Evolutionary conservation across 2,888 invertebrate genomes (phyloP), one percentile per base, ranked within the genome.

Genomic region (Agonopterix heracliana): DNA sequence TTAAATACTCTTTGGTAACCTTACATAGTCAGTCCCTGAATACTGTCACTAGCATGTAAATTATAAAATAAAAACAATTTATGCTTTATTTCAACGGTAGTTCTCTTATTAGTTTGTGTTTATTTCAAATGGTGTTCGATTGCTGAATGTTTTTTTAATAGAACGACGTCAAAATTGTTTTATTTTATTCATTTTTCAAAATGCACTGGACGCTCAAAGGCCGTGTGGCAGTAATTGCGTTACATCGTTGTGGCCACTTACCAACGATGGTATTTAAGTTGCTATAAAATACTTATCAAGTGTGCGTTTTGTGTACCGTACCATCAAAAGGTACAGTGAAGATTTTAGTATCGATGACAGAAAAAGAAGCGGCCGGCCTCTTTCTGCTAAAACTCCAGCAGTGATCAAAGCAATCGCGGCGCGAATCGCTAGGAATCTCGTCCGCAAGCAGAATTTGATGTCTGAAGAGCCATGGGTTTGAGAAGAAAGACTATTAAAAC

Each of bases 251-350:
- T n/a, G n/a, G n/a, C n/a, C n/a, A n/a, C n/a, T n/a, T n/a, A 9
- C 17, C 26, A 10, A n/a, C 13, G 43, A 43, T 26, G 26, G n/a
- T 17, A 26, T 17, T 10, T 9, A 43, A 7, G 26, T 10, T 43
- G n/a, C 43, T 35, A 5, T 8, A 35, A 35, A 35, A 35, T 35
- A 8, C 9, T 8, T 8, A 35, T 8, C 9, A 35, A 44, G 14
- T 3, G 17, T 5, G 44, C 17, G 10, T 40, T 46, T 43, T 47
- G n/a, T 43, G 35, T 47, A 47, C 43, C 47, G 43, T 47, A 43
- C 44, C 11, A 48, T 48, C 17, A 46, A 46, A 49, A 41, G 49
- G 45, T 49, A 35, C 49, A 41, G 35, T 13, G 46, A 44, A 46
- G 46, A 46, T 46, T 46, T 10, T n/a, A 46, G 41, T n/a, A 14